Evolutionary conservation across 1,140 invertebrate genomes (phyloP), one percentile per base, ranked within the genome.

Genomic region (Rhysida immarginata): DNA sequence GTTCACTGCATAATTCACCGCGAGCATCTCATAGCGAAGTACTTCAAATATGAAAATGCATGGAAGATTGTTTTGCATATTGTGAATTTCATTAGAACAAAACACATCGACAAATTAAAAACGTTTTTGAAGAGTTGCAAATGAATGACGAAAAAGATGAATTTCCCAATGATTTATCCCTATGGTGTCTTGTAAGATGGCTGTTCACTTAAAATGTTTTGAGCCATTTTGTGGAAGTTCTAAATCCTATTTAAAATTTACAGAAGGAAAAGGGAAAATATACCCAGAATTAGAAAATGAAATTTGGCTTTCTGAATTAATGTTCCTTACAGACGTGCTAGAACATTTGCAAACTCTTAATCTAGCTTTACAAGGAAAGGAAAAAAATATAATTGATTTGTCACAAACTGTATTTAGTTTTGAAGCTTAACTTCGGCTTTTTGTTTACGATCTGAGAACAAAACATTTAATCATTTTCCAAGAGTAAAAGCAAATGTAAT

Each of bases 161-260:
- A 35, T 8, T 35, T 5, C 54, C 1, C 18, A 46, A 26, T 53
- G 54, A 59, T 29, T 35, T 53, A 27, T 52, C 41, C 53, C 55
- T 56, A 50, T 48, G 41, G 26, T 59, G 1, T 21, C 45, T 57
- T 59, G 55, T 57, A 26, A 59, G 44, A 42, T 59, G 51, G 55
- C 18, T 57, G n/a, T 57, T 29, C 53, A 56, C 55, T 52, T 53
- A 45, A 20, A 59, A 59, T 42, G 51, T 57, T 26, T 57, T 59
- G 44, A 59, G 48, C 53, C 44, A 26, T 26, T 59, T 59, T 59
- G 51, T 57, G 27, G 58, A 59, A 53, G 50, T 59, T 48, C 54
- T 57, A 49, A 50, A 57, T 24, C 45, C 52, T 45, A 54, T 57
- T 27, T 56, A 16, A 26, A 44, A 26, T 57, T 59, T 59, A 48